Evolutionary conservation across 2,797 vertebrate species (phyloP).

Genomic region (Oryzias sinensis): DNA sequence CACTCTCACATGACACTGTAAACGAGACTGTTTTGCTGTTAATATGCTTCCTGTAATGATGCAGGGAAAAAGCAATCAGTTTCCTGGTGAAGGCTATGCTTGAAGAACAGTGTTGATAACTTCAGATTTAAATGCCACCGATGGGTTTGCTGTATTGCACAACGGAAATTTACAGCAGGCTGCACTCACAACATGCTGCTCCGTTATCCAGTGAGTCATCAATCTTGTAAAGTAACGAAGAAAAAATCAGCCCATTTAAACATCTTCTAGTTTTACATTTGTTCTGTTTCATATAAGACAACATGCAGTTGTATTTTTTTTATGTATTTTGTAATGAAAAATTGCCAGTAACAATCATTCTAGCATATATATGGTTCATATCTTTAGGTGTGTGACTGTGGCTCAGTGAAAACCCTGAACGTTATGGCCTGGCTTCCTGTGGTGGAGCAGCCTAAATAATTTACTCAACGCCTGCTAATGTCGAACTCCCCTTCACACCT

Average conservation of each 20-base stretch:
- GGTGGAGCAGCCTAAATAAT: conserved; percentile 60
- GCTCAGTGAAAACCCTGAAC: conserved; percentile 24
- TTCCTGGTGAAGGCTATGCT: conserved; percentile 50
- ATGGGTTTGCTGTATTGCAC: conserved; percentile 23
- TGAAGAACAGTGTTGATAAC: conserved; percentile 64
- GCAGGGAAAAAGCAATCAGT: conserved; percentile 73
- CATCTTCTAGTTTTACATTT: background rate
- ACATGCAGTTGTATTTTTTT: background rate
- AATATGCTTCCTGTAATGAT: conserved; percentile 69
- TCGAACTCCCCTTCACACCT: conserved; percentile 52
- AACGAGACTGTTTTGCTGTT: conserved; percentile 66
- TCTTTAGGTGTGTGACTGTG: conserved; percentile 2
- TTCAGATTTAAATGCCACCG: conserved; percentile 46
- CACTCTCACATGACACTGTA: conserved; percentile 28
- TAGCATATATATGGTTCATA: background rate
- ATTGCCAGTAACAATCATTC: no score
- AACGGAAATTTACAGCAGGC: conserved; percentile 44
- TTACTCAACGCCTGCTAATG: conserved; percentile 41
- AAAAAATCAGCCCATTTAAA: background rate
- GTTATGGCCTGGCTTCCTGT: conserved; percentile 26
- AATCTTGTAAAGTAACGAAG: background rate
- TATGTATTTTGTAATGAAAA: background rate
- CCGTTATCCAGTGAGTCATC: conserved; percentile 5
- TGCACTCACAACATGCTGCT: conserved; percentile 29
- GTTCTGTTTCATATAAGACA: background rate